Conservation (phyloP, 2,113 vertebrate genomes). For the Oophaga pumilio region DNA sequence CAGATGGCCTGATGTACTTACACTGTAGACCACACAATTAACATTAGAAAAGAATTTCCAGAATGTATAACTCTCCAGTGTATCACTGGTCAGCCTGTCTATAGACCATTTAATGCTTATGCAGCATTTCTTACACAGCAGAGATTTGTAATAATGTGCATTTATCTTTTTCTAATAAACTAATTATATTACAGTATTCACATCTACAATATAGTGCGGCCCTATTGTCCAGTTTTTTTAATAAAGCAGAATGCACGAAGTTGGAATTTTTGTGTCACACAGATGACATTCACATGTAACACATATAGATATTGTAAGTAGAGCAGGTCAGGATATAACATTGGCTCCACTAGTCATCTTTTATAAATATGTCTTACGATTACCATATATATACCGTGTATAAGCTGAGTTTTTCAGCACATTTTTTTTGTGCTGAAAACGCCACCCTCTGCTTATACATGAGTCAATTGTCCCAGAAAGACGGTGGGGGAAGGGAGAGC, state of each 20-base stretch:
- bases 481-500: too few species aligned
- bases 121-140: slow-evolving; percentile 17
- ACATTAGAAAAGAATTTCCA: slow-evolving; percentile 58
- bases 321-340: not conserved
- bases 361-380: too few species aligned
- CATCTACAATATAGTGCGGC: not conserved
- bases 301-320: not conserved
- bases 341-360: too few species aligned
- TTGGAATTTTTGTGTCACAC: not conserved
- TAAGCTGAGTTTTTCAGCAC: too few species aligned
- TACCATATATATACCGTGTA: too few species aligned
- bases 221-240: not conserved
- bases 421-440: too few species aligned
- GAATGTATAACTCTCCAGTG: slow-evolving; percentile 37
- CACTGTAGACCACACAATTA: slow-evolving; percentile 57
- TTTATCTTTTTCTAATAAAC: not conserved
- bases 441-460: too few species aligned
- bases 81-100: slow-evolving; percentile 25
- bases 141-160: not conserved
- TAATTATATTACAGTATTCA: not conserved
- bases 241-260: not conserved
- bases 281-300: not conserved
- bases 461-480: too few species aligned
- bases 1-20: slow-evolving; percentile 56
- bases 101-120: slow-evolving; percentile 35